Base-by-base conservation (phyloP, 1,140 invertebrate genomes). In the Drosophila biarmipes region DNA sequence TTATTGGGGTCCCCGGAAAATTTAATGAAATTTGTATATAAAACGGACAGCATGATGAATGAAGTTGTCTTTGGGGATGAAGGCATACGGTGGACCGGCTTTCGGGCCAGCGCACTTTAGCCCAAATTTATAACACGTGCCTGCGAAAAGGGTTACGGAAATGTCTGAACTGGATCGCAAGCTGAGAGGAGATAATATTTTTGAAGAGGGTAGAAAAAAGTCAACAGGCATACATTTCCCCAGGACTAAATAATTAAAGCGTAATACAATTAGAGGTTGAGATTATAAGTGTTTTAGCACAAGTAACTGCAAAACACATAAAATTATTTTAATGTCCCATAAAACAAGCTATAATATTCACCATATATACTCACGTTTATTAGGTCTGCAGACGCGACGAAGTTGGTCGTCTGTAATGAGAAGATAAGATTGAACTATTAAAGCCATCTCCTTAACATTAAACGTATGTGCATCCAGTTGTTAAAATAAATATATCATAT, bases 11-110 rank as follows among this genome's bases (percentile, higher is more conserved):
- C 48, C 52, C 54, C 29, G 27, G 3, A 68, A 82, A 87, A 78
- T 87, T 87, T 87, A 82, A 89, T 89, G 84, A 82, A 89, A 89
- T 76, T 89, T 87, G 61, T 73, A 48, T 53, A 80, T 53, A 64
- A 79, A 61, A 43, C 48, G 56, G 76, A 73, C 80, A 85, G 80
- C 54, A 82, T 82, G 81, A 86, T 86, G 82, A 78, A 86, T 86
- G 59, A 66, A 74, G 49, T 74, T 57, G 52, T 64, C 43, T 66
- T 75, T 66, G 45, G 43, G 53, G 71, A 57, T 51, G 42, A 71
- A 51, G 51, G 49, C 3, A 19, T 12, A 19, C 19, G 43, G 6
- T 5, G 14, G 11, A 4, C 11, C 42, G 27, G 29, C 7, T 48
- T 29, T 21, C 10, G 57, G 46, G 68, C 10, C 6, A 35, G 31